Percentiles rank a stretch among this genome's conserved stretches.
Conservation (phyloP, 2,888 invertebrate genomes). For the Eupithecia insigniata region DNA sequence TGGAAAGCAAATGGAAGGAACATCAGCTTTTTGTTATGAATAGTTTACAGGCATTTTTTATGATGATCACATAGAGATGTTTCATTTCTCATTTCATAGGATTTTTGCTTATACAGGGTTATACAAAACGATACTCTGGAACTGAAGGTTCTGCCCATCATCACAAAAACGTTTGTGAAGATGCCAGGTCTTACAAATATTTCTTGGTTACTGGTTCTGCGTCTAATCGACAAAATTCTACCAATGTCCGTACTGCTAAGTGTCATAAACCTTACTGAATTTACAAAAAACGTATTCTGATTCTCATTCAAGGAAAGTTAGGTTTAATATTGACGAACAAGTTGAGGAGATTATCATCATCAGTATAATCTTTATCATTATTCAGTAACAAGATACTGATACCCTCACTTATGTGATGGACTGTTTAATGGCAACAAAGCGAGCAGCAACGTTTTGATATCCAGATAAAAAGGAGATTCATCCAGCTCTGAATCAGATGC, state of each 20-base stretch:
- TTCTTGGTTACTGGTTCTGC: too few species aligned
- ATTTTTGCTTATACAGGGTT: neutral
- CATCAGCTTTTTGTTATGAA: neutral
- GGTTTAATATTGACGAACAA: neutral
- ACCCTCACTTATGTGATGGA: too few species aligned
- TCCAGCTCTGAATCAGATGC: neutral
- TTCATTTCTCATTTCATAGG: neutral
- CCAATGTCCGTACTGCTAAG: too few species aligned
- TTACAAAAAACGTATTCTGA: too few species aligned
- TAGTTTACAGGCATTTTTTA: neutral
- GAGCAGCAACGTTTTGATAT: too few species aligned
- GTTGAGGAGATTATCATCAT: neutral
- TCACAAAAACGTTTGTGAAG: too few species aligned
- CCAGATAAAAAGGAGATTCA: neutral
- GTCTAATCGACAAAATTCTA: too few species aligned
- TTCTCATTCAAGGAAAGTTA: neutral
- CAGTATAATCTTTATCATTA: neutral
- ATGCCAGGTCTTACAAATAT: too few species aligned
- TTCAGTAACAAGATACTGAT: neutral
- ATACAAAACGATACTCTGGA: too few species aligned
- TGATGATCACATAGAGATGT: neutral
- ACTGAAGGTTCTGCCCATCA: too few species aligned
- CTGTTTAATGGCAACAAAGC: too few species aligned
- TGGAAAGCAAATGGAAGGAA: conserved; percentile 47
- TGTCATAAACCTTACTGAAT: too few species aligned